Base-by-base conservation (phyloP, 1,140 invertebrate species). In the Drosophila kurseongensis region DNA sequence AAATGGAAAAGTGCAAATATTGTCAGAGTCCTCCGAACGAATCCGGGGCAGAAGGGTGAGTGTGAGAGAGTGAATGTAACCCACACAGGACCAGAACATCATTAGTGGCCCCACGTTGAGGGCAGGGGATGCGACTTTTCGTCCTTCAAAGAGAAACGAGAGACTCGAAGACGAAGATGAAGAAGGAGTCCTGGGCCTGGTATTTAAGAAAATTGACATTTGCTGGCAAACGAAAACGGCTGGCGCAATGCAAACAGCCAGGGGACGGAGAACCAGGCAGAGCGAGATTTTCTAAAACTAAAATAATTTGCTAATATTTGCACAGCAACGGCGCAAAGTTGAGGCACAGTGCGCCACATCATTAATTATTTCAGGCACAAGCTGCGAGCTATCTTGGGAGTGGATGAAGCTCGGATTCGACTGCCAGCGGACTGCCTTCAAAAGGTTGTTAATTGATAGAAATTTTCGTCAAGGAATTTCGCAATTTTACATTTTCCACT, bases 231-330 rank as follows among this genome's bases (percentile, higher is more conserved):
- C 66, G 73, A 57, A 58, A 77, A 79, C 76, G 81, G 36, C 51
- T 47, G 71, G 32, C 23, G 44, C 29, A 38, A 52, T 47, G 66
- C 54, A 40, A 47, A 29, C 14, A 44, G 16, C 23, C 42, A 6
- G 47, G n/a, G 10, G 18, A 45, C 29, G 29, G 29, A 32, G 29
- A 32, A 8, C 29, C 29, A 32, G 29, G 29, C 29, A 32, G 29
- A 18, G 55, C 44, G 35, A 76, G 68, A 89, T 84, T 89, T 69
- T 80, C 76, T 63, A 80, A 86, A 88, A 88, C 84, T 91, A 91
- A 83, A 91, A 89, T 91, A 91, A 91, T 91, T 91, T 91, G 88
- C 88, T 83, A 91, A 91, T 91, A 91, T 91, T 91, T 91, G 83
- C 88, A 90, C 86, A 90, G 84, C 83, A 55, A 69, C 68, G 78